Base-by-base conservation (phyloP, 2,113 vertebrate genomes). In the Otus sunia region DNA sequence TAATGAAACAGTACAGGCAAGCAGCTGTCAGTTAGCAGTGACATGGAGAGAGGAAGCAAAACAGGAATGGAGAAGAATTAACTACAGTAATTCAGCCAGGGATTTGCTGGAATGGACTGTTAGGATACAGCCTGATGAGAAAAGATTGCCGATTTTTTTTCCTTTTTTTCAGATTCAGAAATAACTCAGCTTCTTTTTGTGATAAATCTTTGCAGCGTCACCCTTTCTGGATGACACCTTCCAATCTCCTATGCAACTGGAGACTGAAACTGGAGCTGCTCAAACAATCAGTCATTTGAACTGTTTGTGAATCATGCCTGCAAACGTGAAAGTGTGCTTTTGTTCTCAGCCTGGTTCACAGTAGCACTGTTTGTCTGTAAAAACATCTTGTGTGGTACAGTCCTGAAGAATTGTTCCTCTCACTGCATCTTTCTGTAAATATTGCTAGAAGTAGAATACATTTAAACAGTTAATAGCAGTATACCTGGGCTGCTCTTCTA, bases 261-360 rank as follows among this genome's bases (percentile, higher is more conserved):
- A 96, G 92, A 41, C 82, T 91, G 78, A 92, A 97, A 95, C 94
- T 95, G 93, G 88, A 96, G 94, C 92, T 97, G 94, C 96, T 96
- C 76, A 73, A 90, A 73, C 80, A 94, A 93, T 92, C 94, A 62
- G 32, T 73, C 15, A 1, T 88, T 93, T 88, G 85, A 88, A 96
- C 88, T 85, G 55, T 96, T 86, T 11, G 92, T 77, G 92, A 96
- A 82, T 88, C 80, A 37, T 90, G 88, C 87, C 73, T 60, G 90
- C 75, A 94, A 29, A 86, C 4, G 7, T 79, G 22, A 66, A 62
- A 53, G 39, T 68, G 18, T 84, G 73, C 63, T 8, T 95, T 90
- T 76, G 60, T 88, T 69, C 69, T 94, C 37, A 93, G 89, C 80
- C 72, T 91, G 83, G 56, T 76, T 87, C 96, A 92, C 95, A 92